Percentiles rank a stretch among this genome's conserved stretches.
phyloP scores from a whole-genome alignment of 1,140 invertebrate genomes.

The Diabrotica undecimpunctata region DNA sequence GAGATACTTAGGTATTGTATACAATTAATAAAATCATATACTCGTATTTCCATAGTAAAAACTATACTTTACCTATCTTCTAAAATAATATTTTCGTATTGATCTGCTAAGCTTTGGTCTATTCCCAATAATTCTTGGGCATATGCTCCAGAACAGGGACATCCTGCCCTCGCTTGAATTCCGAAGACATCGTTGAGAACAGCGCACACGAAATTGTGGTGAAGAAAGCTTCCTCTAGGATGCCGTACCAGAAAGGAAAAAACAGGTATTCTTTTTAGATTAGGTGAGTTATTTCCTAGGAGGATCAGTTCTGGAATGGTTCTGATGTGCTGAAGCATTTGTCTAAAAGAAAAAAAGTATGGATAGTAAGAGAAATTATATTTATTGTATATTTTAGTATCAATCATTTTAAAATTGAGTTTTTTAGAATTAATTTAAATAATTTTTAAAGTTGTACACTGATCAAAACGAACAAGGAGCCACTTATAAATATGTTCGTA shows the following conservation, averaged over 20 bases:
- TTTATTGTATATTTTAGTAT: conserved; percentile 9
- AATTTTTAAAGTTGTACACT: too few species aligned
- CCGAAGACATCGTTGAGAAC: conserved; percentile 90
- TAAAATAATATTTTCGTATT: conserved; percentile 72
- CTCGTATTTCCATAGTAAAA: too few species aligned
- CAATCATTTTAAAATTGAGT: neutral
- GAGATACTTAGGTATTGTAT: too few species aligned
- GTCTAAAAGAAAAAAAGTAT: conserved; percentile 51
- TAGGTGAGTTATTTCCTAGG: conserved; percentile 66
- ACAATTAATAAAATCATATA: too few species aligned
- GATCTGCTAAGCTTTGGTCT: conserved; percentile 66
- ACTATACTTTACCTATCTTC: conserved; percentile 62
- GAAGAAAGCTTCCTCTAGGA: conserved; percentile 74
- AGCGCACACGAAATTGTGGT: conserved; percentile 86
- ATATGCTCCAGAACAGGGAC: conserved; percentile 79
- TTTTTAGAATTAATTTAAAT: too few species aligned
- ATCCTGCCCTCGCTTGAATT: conserved; percentile 83
- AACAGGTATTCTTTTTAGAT: conserved; percentile 68
- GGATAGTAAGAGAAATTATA: neutral
- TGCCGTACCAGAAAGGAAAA: conserved; percentile 86
- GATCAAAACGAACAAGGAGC: too few species aligned
- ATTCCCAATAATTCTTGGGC: conserved; percentile 83
- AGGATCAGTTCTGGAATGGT: conserved; percentile 76
- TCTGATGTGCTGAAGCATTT: conserved; percentile 68
- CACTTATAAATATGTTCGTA: too few species aligned